phyloP scores from a whole-genome alignment of 1,140 invertebrate genomes.

The Papilio xuthus region DNA sequence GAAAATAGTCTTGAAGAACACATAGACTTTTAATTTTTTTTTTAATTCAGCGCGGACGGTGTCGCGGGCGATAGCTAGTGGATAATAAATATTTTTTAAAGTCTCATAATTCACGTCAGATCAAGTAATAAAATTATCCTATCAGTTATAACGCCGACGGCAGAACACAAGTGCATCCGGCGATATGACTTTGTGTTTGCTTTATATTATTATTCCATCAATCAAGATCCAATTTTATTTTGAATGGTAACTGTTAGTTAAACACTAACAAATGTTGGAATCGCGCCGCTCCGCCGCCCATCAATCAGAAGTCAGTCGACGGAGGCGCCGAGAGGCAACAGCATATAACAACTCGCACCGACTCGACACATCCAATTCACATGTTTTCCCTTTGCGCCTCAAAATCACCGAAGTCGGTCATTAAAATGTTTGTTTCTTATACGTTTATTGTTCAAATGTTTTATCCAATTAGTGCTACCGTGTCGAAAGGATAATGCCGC shows the following conservation, averaged over 20 bases:
- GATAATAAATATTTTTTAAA: background rate
- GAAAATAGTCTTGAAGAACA: too few relatives aligned
- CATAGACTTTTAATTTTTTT: too few relatives aligned
- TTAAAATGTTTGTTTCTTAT: slow-evolving; percentile 80
- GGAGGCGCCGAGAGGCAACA: slow-evolving; percentile 44
- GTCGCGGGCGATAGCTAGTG: too few relatives aligned
- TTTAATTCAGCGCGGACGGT: too few relatives aligned
- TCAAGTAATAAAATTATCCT: slow-evolving; percentile 17
- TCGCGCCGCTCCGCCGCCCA: slow-evolving; percentile 58
- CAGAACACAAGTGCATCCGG: background rate
- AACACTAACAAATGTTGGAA: slow-evolving; percentile 74
- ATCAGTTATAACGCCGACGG: background rate
- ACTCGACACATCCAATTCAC: slow-evolving; percentile 77
- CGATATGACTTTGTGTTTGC: slow-evolving; percentile 62
- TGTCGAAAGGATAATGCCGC: slow-evolving; percentile 81
- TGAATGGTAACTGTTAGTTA: slow-evolving; percentile 76
- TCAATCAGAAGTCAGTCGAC: slow-evolving; percentile 70
- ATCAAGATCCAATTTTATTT: slow-evolving; percentile 78
- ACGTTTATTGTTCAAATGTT: slow-evolving; percentile 73
- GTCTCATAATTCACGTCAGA: background rate
- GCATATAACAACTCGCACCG: slow-evolving; percentile 65
- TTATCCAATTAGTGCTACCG: slow-evolving; percentile 81
- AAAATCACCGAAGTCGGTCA: slow-evolving; percentile 74
- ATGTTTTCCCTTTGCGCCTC: slow-evolving; percentile 78
- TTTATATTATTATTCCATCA: slow-evolving; percentile 79